Conservation (phyloP, 1,140 invertebrate species). For the Drosophila kanapiae region DNA sequence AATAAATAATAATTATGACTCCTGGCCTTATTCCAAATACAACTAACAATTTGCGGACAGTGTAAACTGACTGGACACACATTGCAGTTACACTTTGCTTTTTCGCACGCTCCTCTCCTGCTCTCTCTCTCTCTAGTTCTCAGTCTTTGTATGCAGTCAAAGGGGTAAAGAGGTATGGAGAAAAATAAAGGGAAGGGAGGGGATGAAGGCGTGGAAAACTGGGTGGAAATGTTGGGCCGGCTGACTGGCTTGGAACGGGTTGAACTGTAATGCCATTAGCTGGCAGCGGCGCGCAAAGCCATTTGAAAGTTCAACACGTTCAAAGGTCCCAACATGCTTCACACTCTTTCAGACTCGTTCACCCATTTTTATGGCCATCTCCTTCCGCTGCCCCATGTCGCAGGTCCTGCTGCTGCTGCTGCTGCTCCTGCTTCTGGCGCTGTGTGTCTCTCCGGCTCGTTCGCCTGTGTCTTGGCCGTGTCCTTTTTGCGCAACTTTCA, state of each 20-base stretch:
- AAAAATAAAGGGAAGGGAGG: background rate
- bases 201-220: background rate
- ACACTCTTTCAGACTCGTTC: conserved; percentile 50
- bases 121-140: background rate
- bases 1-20: background rate
- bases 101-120: conserved; percentile 56
- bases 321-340: conserved; percentile 78
- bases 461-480: conserved; percentile 68
- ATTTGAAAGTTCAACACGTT: conserved; percentile 83
- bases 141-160: conserved; percentile 70
- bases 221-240: background rate
- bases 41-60: background rate
- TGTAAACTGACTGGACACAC: conserved; percentile 49
- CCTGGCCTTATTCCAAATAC: background rate
- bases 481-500: conserved; percentile 82
- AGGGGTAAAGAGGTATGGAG: conserved; percentile 26
- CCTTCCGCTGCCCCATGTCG: conserved; percentile 19
- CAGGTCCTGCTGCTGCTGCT: conserved; percentile 13
- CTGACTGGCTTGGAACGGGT: conserved; percentile 31
- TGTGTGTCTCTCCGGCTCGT: conserved; percentile 36
- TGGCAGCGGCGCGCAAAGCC: conserved; percentile 80
- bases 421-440: background rate
- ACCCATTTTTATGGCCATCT: conserved; percentile 28
- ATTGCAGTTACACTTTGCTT: conserved; percentile 72
- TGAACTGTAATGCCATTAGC: conserved; percentile 82